Conservation (phyloP, 2,888 invertebrate genomes). For the Allolobophora icterica region DNA sequence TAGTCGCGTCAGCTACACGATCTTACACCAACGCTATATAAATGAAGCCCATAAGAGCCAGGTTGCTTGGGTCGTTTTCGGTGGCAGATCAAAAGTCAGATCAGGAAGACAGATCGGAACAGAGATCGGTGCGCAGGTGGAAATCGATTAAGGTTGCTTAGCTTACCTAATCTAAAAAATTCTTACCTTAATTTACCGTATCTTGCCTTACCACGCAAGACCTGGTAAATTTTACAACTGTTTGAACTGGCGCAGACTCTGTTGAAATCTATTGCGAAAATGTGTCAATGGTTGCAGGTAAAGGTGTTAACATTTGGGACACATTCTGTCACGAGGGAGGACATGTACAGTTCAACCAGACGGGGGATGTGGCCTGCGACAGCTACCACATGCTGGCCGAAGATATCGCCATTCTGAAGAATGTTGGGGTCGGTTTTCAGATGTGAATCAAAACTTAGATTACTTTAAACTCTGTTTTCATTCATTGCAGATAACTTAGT, state of each 20-base stretch:
- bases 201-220: too few relatives aligned
- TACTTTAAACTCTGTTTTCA: background rate
- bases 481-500: background rate
- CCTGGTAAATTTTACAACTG: too few relatives aligned
- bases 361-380: slow-evolving; percentile 72
- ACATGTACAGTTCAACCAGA: slow-evolving; percentile 53
- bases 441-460: background rate
- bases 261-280: background rate
- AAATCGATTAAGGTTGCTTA: too few relatives aligned
- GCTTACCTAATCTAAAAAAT: too few relatives aligned
- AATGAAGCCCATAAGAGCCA: too few relatives aligned
- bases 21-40: too few relatives aligned
- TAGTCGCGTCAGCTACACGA: too few relatives aligned
- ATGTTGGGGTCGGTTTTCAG: slow-evolving; percentile 65
- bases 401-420: slow-evolving; percentile 70
- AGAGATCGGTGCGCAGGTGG: too few relatives aligned
- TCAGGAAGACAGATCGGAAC: too few relatives aligned
- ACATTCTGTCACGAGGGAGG: slow-evolving; percentile 68
- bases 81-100: too few relatives aligned
- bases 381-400: slow-evolving; percentile 72
- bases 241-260: too few relatives aligned
- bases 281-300: slow-evolving; percentile 50
- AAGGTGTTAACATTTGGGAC: slow-evolving; percentile 73
- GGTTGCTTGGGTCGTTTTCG: too few relatives aligned
- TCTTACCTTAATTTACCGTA: background rate